phyloP scores from a whole-genome alignment of 2,797 vertebrate genomes.

The Ceryle rudis region DNA sequence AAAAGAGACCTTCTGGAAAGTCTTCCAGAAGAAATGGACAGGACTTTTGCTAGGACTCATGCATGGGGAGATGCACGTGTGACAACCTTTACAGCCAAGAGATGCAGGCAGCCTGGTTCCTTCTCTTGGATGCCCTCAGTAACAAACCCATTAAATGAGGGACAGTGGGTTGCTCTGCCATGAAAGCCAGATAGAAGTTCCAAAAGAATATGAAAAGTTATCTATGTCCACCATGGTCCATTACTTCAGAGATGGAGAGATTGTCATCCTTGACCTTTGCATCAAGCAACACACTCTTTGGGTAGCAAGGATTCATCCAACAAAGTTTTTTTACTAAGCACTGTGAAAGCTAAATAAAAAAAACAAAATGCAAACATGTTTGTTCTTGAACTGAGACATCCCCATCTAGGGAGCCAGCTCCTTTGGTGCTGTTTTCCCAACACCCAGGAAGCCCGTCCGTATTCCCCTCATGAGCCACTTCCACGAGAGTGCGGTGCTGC shows the following conservation, averaged over 20 bases:
- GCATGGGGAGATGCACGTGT: background rate
- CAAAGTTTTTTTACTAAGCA: background rate
- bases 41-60: background rate
- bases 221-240: background rate
- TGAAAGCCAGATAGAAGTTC: background rate
- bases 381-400: background rate
- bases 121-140: background rate
- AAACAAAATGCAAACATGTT: background rate
- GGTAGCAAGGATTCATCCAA: background rate
- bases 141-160: background rate
- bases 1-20: background rate
- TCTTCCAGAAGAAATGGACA: background rate
- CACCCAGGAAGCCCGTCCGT: background rate
- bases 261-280: background rate
- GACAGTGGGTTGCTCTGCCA: background rate
- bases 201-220: background rate
- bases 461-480: background rate
- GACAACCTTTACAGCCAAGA: background rate
- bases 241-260: background rate
- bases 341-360: background rate
- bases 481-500: accelerated
- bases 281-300: background rate
- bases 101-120: background rate
- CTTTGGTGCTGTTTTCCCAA: background rate
- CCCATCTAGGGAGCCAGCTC: background rate